These are phyloP conservation scores for Petrolisthes cinctipes DNA, from an alignment of 2,888 invertebrate species.

Conservation along the genomic window DNA sequence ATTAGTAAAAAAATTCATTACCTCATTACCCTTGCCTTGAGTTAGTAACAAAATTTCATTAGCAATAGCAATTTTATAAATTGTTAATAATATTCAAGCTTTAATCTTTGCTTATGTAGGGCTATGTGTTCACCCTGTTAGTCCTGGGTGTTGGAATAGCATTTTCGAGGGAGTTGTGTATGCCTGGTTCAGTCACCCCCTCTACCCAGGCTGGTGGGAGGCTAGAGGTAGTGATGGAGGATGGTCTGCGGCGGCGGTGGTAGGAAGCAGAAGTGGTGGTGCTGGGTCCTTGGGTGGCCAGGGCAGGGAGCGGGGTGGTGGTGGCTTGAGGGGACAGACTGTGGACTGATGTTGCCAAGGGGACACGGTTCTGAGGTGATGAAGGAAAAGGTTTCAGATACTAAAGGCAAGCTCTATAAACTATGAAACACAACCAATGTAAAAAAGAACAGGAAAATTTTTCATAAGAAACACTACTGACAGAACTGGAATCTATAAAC, in stretches of 20 bases:
- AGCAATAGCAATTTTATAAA: too few relatives aligned
- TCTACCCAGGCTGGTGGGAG: slow-evolving; percentile 23
- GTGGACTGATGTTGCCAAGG: slow-evolving; percentile 33
- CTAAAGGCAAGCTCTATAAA: too few relatives aligned
- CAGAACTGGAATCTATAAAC: too few relatives aligned
- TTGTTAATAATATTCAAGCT: too few relatives aligned
- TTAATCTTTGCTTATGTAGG: too few relatives aligned
- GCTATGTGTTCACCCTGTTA: neutral
- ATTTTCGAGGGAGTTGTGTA: slow-evolving; percentile 38
- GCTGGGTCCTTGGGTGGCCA: neutral
- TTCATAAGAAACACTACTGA: too few relatives aligned
- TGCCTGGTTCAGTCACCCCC: slow-evolving; percentile 43
- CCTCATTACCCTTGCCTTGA: too few relatives aligned
- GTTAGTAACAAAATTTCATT: too few relatives aligned
- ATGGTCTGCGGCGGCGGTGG: slow-evolving; percentile 23
- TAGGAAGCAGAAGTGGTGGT: slow-evolving; percentile 5
- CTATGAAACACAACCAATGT: too few relatives aligned
- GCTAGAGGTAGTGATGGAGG: neutral
- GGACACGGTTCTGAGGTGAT: slow-evolving; percentile 39
- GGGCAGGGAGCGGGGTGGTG: slow-evolving; percentile 25
- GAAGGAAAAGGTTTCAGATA: neutral
- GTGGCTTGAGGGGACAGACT: slow-evolving; percentile 2
- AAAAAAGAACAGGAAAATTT: too few relatives aligned
- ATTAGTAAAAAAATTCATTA: too few relatives aligned
- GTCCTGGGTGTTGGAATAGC: slow-evolving; percentile 3